Evolutionary conservation across 2,113 vertebrate species (phyloP).

Genomic region (human): DNA sequence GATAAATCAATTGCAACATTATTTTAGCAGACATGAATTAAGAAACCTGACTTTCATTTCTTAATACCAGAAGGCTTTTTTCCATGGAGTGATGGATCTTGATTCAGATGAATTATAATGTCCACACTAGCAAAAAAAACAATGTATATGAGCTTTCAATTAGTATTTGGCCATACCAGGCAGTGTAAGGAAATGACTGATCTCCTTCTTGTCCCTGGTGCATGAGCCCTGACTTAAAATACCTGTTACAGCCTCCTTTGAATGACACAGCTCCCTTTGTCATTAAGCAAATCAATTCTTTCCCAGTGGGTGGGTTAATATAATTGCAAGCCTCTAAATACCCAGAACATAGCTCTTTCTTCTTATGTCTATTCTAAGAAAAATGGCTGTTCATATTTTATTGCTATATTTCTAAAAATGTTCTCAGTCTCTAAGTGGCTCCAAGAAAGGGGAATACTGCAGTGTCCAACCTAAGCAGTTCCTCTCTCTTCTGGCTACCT

Average conservation of each 20-base stretch:
- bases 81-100: neutral
- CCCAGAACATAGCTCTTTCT: neutral
- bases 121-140: neutral
- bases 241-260: neutral
- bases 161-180: neutral
- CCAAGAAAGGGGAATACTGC: neutral
- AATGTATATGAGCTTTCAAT: neutral
- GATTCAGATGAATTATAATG: neutral
- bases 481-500: neutral
- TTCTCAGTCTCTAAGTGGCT: neutral
- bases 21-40: conserved; percentile 15
- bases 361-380: neutral
- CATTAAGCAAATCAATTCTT: conserved; percentile 22
- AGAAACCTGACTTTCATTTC: neutral
- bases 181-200: neutral
- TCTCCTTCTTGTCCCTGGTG: neutral
- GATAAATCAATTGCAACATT: neutral
- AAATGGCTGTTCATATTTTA: neutral
- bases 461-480: neutral
- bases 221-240: neutral
- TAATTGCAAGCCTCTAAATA: neutral
- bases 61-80: neutral
- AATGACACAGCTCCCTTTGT: neutral
- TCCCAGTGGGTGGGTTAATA: neutral
- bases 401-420: neutral